Evolutionary conservation across 2,113 vertebrate species (phyloP), one percentile per base, ranked within the genome.

Genomic region (Lates calcarifer): DNA sequence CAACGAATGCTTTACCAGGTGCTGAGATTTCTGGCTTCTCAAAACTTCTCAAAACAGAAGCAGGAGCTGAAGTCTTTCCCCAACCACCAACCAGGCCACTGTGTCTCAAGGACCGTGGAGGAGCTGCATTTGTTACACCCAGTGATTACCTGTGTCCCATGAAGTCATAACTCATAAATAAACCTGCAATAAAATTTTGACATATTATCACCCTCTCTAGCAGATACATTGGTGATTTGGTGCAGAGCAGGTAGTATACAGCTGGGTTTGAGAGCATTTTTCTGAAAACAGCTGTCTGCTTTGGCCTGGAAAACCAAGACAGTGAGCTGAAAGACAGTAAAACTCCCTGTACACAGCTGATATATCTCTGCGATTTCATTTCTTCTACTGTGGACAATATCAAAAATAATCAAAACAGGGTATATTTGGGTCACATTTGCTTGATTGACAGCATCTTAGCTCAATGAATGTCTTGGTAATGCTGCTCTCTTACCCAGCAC

Each of bases 11-110:
- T 74, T 33, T 29, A 41, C 39, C 43, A 78, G 56, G 37, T 84
- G 33, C 73, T 43, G 3, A 82, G 41, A 74, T 68, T 39, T 65
- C 15, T 78, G 33, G 18, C 37, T 75, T 80, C 33, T 68, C 26
- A 33, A 43, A 76, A 67, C 47, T 26, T 41, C 15, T 62, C 9
- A 63, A 68, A 74, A 53, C 31, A 33, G n/a, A 75, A n/a, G 55
- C 66, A 73, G 22, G n/a, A 71, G 37, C 33, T 74, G 5, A 71
- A 41, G 41, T 81, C 45, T 66, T 53, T 5, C 15, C 6, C 29
- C 35, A 69, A 69, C 9, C 20, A 64, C 67, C 33, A 60, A 56
- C 17, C 24, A 70, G 35, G 55, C 43, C 51, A 1, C 37, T 53
- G 24, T 78, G 9, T 70, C 62, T 69, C 9, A 29, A 64, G 33